Base-by-base conservation (phyloP, 35 echinoderm and acorn worm genomes). In the Ptychodera flava region DNA sequence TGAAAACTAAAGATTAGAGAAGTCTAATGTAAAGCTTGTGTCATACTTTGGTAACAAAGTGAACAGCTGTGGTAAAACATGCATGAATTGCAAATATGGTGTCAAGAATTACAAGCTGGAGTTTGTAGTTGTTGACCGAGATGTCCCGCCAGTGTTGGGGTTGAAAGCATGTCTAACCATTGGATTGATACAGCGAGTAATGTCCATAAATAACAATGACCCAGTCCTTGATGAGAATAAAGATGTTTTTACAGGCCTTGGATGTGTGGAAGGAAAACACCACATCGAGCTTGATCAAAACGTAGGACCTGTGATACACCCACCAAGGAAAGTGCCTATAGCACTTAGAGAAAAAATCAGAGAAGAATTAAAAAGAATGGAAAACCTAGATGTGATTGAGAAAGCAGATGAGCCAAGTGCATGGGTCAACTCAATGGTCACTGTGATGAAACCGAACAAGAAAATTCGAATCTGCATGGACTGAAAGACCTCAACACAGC, bases 131-230 rank as follows among this genome's bases (percentile, higher is more conserved):
- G n/a, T n/a, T n/a, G n/a, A n/a, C n/a, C n/a, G n/a, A n/a, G n/a
- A n/a, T n/a, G n/a, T n/a, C n/a, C n/a, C n/a, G n/a, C n/a, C 87
- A 35, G 36, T 92, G 37, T 80, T 96, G 31, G 91, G 94, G 77
- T 15, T 92, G 31, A 82, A 88, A 90, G 76, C 90, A 77, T 92
- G 85, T 82, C 35, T 80, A 2, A 87, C 52, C 27, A 31, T 92
- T n/a, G 45, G 76, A 16, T 45, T 91, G 1, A 78, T 94, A 28
- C 31, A 77, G n/a, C 30, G 22, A 78, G 2, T 28, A 31, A 0
- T 15, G 16, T 27, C 16, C 80, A 38, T 45, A 64, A 32, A 79
- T 22, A 36, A 36, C 29, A 75, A 16, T 14, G 1, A n/a, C n/a
- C n/a, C n/a, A n/a, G n/a, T n/a, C n/a, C n/a, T 28, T 14, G 33